These are phyloP conservation scores for Plagiodera versicolora DNA, from an alignment of 2,888 invertebrate species.

Conservation along the genomic window DNA sequence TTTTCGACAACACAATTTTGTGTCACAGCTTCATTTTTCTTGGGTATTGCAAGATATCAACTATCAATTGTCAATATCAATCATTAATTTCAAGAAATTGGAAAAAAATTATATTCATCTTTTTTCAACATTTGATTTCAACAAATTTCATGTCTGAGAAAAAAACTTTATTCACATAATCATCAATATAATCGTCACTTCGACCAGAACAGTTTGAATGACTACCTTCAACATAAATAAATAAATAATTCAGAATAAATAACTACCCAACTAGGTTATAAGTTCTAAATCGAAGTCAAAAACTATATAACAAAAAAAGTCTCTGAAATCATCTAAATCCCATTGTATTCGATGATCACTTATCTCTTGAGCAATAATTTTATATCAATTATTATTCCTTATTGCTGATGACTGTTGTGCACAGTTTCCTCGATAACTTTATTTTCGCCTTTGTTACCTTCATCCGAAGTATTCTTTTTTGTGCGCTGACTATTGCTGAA, in stretches of 20 bases:
- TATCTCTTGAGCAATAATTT: constrained; percentile 25
- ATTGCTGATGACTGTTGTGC: constrained; percentile 18
- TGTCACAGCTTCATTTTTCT: too few species aligned
- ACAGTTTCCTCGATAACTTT: constrained; percentile 19
- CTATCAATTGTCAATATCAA: too few species aligned
- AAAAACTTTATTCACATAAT: neutral
- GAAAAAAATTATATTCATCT: too few species aligned
- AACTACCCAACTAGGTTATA: neutral
- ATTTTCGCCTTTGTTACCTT: constrained; percentile 22
- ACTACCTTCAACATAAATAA: too few species aligned
- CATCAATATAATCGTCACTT: neutral
- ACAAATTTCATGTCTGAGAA: neutral
- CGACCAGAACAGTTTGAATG: neutral
- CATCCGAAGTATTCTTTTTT: constrained; percentile 29
- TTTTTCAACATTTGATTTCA: too few species aligned
- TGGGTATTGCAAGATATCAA: too few species aligned
- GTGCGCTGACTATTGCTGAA: constrained; percentile 51
- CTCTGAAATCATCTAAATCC: constrained; percentile 15
- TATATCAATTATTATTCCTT: constrained; percentile 13
- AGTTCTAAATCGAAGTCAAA: neutral
- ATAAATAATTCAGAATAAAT: constrained; percentile 5
- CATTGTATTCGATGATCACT: constrained; percentile 18
- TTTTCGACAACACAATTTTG: too few species aligned
- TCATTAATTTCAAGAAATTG: too few species aligned
- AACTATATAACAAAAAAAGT: constrained; percentile 12